Conservation (phyloP, 1,140 invertebrate species). For the Drosophila neocordata region DNA sequence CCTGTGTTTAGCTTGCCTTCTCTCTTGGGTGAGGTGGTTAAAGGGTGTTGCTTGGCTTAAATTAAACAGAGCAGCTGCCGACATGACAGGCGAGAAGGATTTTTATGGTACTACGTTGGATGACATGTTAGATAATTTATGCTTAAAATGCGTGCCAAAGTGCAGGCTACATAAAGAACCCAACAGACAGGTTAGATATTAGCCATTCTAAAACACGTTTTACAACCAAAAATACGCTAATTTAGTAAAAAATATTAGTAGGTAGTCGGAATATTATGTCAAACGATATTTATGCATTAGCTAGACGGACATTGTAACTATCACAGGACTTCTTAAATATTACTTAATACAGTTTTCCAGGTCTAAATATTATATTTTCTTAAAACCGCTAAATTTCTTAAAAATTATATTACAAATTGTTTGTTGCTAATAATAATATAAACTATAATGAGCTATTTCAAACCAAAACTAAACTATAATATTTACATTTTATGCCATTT, state of each 20-base stretch:
- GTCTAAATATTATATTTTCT: no score
- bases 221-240: not conserved
- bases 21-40: not conserved
- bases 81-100: slow-evolving; percentile 64
- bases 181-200: not conserved
- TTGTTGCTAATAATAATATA: no score
- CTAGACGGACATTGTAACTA: slow-evolving; percentile 14
- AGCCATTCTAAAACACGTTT: not conserved
- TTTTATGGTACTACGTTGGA: slow-evolving; percentile 31
- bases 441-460: no score
- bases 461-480: no score
- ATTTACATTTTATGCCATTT: no score
- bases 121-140: slow-evolving; percentile 68
- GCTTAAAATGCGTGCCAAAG: slow-evolving; percentile 67
- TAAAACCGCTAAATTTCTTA: no score
- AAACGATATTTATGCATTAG: not conserved
- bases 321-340: no score
- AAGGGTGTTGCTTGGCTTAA: slow-evolving; percentile 41
- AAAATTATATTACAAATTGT: no score
- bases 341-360: no score
- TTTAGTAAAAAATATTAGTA: not conserved
- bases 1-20: slow-evolving; percentile 52
- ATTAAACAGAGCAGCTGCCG: slow-evolving; percentile 76
- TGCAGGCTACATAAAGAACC: slow-evolving; percentile 20
- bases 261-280: not conserved